Base-by-base conservation (phyloP, 2,888 invertebrate genomes). In the Digitonthophagus gazella region DNA sequence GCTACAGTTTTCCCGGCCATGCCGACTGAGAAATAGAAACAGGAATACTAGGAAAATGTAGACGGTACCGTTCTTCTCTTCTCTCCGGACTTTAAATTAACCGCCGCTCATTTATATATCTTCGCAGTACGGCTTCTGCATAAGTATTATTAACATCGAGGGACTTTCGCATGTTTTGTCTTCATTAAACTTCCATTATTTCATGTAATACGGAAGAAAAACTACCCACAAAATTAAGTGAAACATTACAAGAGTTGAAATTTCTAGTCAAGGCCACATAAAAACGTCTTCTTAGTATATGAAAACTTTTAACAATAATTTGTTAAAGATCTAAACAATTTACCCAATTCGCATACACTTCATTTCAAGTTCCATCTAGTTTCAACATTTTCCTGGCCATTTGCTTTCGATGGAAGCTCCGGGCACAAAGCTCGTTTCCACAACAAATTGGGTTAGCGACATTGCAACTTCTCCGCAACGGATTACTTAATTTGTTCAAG, bases 21-120 rank as follows among this genome's bases (percentile, higher is more conserved):
- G 16, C 20, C 58, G 8, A 44, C 28, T 44, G 28, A 44, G 28
- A 44, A 44, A 44, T 44, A 44, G 28, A 44, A 44, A 44, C 28
- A 44, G 28, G 28, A 44, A 44, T 44, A 44, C 28, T 44, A 44
- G 28, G 28, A 44, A 44, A 44, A 44, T 44, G 28, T 44, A 44
- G 28, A 44, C 28, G 28, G 58, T n/a, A 58, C 58, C 58, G 18
- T 16, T 58, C 8, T 58, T 58, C 28, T 44, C 28, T 44, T 44
- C 28, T 44, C 28, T 8, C 28, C 28, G 28, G 28, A 44, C 28
- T 44, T 44, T 44, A 44, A 44, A 44, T 44, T 44, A 44, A 44
- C 28, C 28, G 11, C 28, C 28, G 28, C 11, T 44, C 28, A 44
- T 44, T 44, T 44, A 44, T 44, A 44, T 44, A 44, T 44, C 28